Base-by-base conservation (phyloP, 2,113 vertebrate species). In the Pogonocichla stellata region DNA sequence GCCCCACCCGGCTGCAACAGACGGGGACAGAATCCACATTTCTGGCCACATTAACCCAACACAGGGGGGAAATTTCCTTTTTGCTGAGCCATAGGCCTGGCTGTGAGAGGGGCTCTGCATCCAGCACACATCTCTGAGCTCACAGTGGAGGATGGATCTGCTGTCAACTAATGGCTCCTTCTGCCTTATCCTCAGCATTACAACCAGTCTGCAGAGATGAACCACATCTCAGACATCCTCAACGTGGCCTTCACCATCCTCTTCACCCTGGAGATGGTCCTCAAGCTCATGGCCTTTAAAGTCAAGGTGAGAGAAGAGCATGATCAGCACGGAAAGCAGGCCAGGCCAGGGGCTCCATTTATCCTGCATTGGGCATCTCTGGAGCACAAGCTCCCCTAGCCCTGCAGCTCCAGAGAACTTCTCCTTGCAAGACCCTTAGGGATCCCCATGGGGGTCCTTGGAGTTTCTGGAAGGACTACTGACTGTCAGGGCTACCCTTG, bases 241-340 rank as follows among this genome's bases (percentile, higher is more conserved):
- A 99, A 99, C 2, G 97, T 99, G 96, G 99, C 99, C 95, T 99
- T 99, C 97, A 99, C 99, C 5, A 73, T 99, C 86, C 99, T 99
- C 62, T 99, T 99, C 96, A 99, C 99, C 3, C 93, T 99, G 94
- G 99, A 99, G 97, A 99, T 99, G 99, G 73, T 99, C 19, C 98
- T 99, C 64, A 99, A 99, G 93, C 98, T 99, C 75, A 98, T 99
- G 98, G 99, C 99, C 13, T 99, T 99, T 96, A 99, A 99, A 98
- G 98, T 96, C 22, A 99, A 98, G 98, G 99, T 99, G 92, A 97
- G 98, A 86, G 38, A 10, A 43, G 26, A 36, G 18, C 34, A 8
- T 17, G 29, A 20, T 22, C 36, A 34, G 29, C 62, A 47, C 0
- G 2, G 70, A 67, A 40, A 34, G 31, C 51, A 31, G 48, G 34